Evolutionary conservation across 1,140 invertebrate genomes (phyloP).

Genomic region (Ylistrum balloti): DNA sequence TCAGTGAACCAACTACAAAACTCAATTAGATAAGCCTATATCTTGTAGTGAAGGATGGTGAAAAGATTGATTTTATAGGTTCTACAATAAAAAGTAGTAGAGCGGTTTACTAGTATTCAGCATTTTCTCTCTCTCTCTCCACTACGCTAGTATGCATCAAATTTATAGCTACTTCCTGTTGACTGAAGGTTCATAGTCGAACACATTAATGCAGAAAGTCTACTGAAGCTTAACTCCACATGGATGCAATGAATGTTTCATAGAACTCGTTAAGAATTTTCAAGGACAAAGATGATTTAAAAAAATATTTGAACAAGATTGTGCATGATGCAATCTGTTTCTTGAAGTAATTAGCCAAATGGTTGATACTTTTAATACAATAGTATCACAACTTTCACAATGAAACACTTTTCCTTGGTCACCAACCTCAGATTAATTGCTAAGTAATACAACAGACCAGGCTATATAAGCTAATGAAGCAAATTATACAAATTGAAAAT

Average conservation of each 20-base stretch:
- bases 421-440: too few species aligned
- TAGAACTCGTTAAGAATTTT: constrained; percentile 26
- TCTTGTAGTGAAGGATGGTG: not conserved
- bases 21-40: not conserved
- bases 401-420: too few species aligned
- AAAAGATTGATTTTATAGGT: not conserved
- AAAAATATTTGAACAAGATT: not conserved
- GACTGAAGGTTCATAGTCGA: not conserved
- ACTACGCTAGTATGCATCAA: too few species aligned
- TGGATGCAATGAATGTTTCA: not conserved
- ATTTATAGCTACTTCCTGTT: not conserved
- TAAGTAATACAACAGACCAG: too few species aligned
- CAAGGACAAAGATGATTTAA: not conserved
- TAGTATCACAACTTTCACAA: too few species aligned
- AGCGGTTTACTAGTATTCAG: not conserved
- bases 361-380: not conserved
- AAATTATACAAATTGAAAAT: too few species aligned
- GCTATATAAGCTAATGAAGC: too few species aligned
- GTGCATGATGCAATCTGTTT: not conserved
- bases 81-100: not conserved
- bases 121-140: not conserved
- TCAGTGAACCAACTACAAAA: not conserved
- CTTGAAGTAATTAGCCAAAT: not conserved
- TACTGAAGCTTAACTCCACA: not conserved
- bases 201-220: not conserved